These are phyloP conservation scores for Xestoiulus laeticollis DNA, from an alignment of 2,888 invertebrate genomes.

Conservation along the genomic window DNA sequence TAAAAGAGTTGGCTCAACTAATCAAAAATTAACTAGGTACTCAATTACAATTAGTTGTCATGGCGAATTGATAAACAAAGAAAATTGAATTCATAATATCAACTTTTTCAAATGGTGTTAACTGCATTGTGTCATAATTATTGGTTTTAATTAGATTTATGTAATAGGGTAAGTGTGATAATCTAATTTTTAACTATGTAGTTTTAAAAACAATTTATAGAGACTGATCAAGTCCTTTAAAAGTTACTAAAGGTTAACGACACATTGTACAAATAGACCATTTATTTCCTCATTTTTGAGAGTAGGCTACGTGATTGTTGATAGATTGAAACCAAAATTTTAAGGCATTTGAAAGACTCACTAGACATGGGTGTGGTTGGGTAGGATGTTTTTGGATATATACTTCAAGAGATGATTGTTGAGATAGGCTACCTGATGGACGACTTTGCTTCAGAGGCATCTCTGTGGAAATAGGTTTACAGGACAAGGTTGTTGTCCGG, in stretches of 20 bases:
- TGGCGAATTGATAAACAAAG: background rate
- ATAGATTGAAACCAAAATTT: background rate
- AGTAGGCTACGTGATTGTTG: background rate
- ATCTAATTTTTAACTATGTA: background rate
- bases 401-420: background rate
- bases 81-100: background rate
- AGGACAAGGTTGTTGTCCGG: background rate
- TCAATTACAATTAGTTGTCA: background rate
- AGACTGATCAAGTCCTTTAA: background rate
- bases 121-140: background rate
- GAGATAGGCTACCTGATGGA: background rate
- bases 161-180: background rate
- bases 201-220: background rate
- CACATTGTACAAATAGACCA: background rate
- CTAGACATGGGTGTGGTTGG: background rate
- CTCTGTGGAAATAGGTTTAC: background rate
- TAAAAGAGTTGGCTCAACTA: background rate
- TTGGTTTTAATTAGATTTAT: background rate
- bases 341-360: background rate
- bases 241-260: background rate
- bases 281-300: background rate
- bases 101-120: background rate
- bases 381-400: background rate
- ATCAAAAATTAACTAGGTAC: background rate
- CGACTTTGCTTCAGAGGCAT: background rate